Base-by-base conservation (phyloP, 1,140 invertebrate species). In the Pectinophora gossypiella region DNA sequence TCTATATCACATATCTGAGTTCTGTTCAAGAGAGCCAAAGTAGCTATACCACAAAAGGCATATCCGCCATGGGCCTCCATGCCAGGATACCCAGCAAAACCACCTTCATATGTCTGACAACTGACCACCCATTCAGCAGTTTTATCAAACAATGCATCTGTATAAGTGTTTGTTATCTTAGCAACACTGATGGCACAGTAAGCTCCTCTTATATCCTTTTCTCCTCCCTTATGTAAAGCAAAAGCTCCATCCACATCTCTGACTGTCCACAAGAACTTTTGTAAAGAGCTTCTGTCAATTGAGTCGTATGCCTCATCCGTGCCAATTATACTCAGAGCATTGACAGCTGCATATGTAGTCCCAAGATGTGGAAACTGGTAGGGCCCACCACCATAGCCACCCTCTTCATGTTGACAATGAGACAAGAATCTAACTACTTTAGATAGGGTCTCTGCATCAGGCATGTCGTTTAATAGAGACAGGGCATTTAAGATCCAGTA, bases 1-100 rank as follows among this genome's bases (percentile, higher is more conserved):
- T 94, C 90, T 32, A 94, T 82, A 89, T 98, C 91, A 86, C 95
- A 97, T 20, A 94, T 88, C 54, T 94, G 82, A n/a, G 93, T 91
- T 76, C 93, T 92, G 58, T 93, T 92, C 5, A 99, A 88, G 48
- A 99, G 83, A 12, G 94, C 91, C 12, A 99, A 89, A 2, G 95
- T 91, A 42, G 98, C 97, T 32, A 99, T 89, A 7, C 95, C 98
- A 92, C 98, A 99, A 88, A 98, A 99, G 5, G 98, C 94, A 87
- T 99, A 99, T 16, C 98, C 98, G 3, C 98, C 98, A 89, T 99
- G 98, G 16, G 98, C 98, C 88, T 99, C 98, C 90, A 97, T 93
- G 10, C 95, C 96, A 15, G 98, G 98, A 71, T 91, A 93, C 0
- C 97, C 98, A 46, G 94, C 95, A 91, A 99, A 99, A 0, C 98